Conservation (phyloP, 2,113 vertebrate species). For the Laticauda laticaudata region DNA sequence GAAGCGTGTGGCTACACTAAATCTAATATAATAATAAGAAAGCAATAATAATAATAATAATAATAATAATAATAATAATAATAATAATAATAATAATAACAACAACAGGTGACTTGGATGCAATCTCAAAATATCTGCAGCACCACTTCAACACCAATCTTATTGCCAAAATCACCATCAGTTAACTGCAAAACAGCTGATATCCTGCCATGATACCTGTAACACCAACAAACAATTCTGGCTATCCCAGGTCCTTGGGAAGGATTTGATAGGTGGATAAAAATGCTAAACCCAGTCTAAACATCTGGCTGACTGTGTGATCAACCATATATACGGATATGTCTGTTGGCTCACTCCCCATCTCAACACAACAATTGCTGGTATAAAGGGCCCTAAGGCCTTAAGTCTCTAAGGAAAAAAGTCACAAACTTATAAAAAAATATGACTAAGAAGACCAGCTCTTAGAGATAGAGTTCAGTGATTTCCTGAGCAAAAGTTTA, state of each 20-base stretch:
- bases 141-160: not conserved
- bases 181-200: not conserved
- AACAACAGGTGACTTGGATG: not conserved
- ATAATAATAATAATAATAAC: not conserved
- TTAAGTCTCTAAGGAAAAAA: not conserved
- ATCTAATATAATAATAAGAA: not conserved
- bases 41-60: not conserved
- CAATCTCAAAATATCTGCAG: not conserved
- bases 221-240: not conserved
- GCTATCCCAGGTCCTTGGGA: not conserved
- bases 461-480: conserved; percentile 23
- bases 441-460: not conserved
- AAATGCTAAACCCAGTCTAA: not conserved
- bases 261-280: not conserved
- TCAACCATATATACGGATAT: not conserved
- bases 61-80: not conserved
- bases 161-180: not conserved
- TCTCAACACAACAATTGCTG: not conserved
- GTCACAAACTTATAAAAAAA: not conserved
- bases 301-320: not conserved
- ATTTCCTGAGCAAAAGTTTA: conserved; percentile 26
- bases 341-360: not conserved
- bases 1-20: not conserved
- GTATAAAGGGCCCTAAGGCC: not conserved
- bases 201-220: not conserved